phyloP scores from a whole-genome alignment of 1,140 invertebrate species.

The Plutomurus gul region DNA sequence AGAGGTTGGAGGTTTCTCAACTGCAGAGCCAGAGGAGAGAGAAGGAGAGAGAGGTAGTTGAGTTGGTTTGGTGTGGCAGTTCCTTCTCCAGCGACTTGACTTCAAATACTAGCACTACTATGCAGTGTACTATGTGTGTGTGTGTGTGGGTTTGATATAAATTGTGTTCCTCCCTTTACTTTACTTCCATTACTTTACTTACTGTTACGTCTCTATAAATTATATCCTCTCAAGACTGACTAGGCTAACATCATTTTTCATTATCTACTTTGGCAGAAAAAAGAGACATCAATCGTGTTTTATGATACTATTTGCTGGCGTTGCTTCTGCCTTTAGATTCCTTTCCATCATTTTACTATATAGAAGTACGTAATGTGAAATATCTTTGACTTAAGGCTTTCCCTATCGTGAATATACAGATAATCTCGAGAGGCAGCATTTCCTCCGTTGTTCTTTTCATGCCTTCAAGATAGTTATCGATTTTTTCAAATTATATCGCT shows the following conservation, averaged over 20 bases:
- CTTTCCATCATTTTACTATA: conserved; percentile 19
- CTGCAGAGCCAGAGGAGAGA: no score
- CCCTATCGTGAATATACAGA: conserved; percentile 17
- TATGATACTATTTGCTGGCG: conserved; percentile 31
- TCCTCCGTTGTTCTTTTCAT: conserved; percentile 1
- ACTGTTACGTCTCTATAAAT: conserved; percentile 35
- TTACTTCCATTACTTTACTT: conserved; percentile 18
- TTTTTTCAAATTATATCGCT: not conserved
- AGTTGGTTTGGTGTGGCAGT: not conserved
- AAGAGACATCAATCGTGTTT: conserved; percentile 38
- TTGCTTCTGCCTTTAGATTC: not conserved
- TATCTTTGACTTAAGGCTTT: not conserved
- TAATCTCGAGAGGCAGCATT: conserved; percentile 7
- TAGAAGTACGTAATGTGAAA: not conserved
- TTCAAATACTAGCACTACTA: not conserved
- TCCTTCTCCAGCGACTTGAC: not conserved
- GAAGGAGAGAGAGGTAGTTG: not conserved
- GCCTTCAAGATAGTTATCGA: not conserved
- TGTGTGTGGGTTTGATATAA: not conserved
- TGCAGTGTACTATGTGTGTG: not conserved
- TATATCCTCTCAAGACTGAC: conserved; percentile 33
- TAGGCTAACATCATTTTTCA: conserved; percentile 37
- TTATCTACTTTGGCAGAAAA: conserved; percentile 35
- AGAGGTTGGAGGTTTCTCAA: not conserved
- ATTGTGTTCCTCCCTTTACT: conserved; percentile 19